Percentiles rank a stretch among this genome's conserved stretches.
These are phyloP conservation scores for Xestia rhomboidea DNA, from an alignment of 2,888 invertebrate genomes.

Conservation along the genomic window DNA sequence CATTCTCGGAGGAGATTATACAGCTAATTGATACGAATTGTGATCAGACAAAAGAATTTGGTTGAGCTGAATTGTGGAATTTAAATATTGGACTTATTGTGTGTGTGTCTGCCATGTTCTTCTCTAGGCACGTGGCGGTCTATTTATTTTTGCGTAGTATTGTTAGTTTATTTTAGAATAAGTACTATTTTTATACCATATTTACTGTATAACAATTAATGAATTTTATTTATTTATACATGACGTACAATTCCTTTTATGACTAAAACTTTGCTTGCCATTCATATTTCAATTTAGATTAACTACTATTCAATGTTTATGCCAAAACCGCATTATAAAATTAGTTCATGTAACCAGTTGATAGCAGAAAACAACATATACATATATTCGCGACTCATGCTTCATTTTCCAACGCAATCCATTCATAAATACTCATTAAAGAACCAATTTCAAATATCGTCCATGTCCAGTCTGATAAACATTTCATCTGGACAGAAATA, in stretches of 20 bases:
- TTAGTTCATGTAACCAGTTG: not conserved
- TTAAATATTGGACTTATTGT: not conserved
- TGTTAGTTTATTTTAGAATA: not conserved
- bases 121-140: not conserved
- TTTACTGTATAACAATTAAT: not conserved
- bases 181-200: not conserved
- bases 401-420: slow-evolving; percentile 6
- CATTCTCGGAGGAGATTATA: slow-evolving; percentile 28
- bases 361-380: not conserved
- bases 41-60: slow-evolving; percentile 23
- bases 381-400: not conserved
- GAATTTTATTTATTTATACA: not conserved
- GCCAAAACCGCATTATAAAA: not conserved
- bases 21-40: slow-evolving; percentile 34
- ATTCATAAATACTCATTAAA: slow-evolving; percentile 14
- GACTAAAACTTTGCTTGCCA: not conserved
- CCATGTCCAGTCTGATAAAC: slow-evolving; percentile 39
- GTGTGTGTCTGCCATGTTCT: not conserved
- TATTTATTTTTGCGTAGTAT: slow-evolving; percentile 4
- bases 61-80: slow-evolving; percentile 23
- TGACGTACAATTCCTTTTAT: not conserved
- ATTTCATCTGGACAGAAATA: slow-evolving; percentile 51
- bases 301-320: not conserved
- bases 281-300: not conserved
- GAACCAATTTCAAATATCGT: slow-evolving; percentile 21